Evolutionary conservation across 2,797 vertebrate genomes (phyloP).

Genomic region (Anas bahamensis): DNA sequence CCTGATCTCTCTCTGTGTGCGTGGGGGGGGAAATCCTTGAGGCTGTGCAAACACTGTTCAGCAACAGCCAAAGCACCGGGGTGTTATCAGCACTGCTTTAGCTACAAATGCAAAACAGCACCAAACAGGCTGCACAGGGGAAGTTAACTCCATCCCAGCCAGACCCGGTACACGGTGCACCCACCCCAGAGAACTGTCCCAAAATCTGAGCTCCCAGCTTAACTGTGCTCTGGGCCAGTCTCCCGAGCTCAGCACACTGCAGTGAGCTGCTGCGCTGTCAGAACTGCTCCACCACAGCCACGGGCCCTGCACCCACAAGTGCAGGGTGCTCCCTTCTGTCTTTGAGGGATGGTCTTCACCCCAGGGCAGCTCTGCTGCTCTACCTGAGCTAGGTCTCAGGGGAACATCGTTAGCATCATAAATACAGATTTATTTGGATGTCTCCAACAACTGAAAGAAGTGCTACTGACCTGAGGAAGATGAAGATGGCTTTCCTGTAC

Average conservation of each 20-base stretch:
- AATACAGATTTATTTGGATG: neutral
- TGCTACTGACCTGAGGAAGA: conserved; percentile 90
- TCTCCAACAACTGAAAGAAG: neutral
- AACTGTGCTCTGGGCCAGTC: neutral
- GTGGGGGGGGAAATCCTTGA: neutral
- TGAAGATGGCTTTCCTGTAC: conserved; percentile 90
- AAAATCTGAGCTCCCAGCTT: neutral
- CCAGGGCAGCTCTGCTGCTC: neutral
- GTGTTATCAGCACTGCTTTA: neutral
- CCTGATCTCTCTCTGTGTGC: rapidly evolving
- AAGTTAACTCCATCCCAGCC: neutral
- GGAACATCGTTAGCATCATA: neutral
- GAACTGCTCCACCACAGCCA: neutral
- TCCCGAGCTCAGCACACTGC: rapidly evolving
- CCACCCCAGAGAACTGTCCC: neutral
- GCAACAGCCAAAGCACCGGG: neutral
- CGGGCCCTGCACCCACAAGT: neutral
- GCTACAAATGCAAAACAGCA: neutral
- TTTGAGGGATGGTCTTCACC: neutral
- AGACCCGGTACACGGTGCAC: neutral
- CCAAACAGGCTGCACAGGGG: neutral
- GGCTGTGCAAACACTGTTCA: neutral
- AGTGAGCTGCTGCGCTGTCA: neutral
- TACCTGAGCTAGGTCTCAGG: neutral
- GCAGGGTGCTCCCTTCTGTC: neutral